Evolutionary conservation across 2,797 vertebrate species (phyloP).

Genomic region (Cossypha polioptera): DNA sequence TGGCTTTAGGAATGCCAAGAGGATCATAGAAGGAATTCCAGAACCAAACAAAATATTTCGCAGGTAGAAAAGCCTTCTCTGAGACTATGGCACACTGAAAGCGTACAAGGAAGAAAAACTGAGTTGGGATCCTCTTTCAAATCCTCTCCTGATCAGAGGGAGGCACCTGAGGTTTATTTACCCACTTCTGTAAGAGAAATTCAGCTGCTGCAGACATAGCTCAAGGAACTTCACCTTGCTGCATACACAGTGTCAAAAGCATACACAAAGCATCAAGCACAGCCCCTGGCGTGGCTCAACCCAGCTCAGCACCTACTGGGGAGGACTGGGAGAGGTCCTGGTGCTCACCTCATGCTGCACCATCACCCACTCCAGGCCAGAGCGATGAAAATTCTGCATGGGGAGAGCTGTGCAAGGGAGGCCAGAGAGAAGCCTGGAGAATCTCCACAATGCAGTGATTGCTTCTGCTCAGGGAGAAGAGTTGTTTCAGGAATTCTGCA

Average conservation of each 20-base stretch:
- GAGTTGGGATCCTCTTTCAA: background rate
- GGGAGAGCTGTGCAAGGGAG: background rate
- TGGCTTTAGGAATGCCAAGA: background rate
- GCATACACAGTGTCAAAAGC: rapidly evolving
- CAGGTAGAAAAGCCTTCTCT: background rate
- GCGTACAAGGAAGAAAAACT: background rate
- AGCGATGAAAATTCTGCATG: rapidly evolving
- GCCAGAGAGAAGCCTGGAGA: background rate
- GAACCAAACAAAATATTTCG: rapidly evolving
- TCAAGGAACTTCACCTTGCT: background rate
- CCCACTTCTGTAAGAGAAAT: background rate
- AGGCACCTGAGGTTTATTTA: background rate
- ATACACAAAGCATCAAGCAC: background rate
- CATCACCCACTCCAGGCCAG: background rate
- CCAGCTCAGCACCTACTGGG: background rate
- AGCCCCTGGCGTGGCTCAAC: background rate
- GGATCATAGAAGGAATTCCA: background rate
- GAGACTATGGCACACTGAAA: background rate
- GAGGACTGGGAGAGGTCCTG: background rate
- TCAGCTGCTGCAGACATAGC: background rate
- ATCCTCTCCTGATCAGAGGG: background rate
- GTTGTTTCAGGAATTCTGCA: background rate
- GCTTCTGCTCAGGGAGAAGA: background rate
- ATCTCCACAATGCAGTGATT: rapidly evolving
- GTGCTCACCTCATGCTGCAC: rapidly evolving